A percentile compares a stretch with the other conserved stretches of the same genome.
Evolutionary conservation across 2,113 vertebrate genomes (phyloP).

Genomic region (Pristiophorus japonicus): DNA sequence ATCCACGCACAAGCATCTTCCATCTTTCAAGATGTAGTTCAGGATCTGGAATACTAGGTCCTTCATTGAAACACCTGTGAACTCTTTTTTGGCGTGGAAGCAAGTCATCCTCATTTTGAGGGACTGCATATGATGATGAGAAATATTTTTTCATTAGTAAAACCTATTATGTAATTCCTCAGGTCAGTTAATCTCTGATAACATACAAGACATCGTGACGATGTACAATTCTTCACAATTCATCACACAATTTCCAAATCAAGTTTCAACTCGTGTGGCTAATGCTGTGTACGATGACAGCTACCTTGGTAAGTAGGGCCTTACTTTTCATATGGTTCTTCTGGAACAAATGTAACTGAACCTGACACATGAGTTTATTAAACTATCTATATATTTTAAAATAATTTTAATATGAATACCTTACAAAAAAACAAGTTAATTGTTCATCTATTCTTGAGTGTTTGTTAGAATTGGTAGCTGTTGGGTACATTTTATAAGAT

Average conservation of each 20-base stretch:
- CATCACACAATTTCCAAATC: constrained; percentile 65
- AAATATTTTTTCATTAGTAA: background rate
- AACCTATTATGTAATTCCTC: constrained; percentile 42
- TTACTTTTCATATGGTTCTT: background rate
- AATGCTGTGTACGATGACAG: constrained; percentile 85
- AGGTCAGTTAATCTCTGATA: constrained; percentile 92
- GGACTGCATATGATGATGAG: no score
- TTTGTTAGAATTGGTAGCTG: background rate
- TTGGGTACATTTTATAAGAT: background rate
- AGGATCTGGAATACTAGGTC: no score
- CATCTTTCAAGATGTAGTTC: no score
- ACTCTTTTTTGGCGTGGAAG: no score
- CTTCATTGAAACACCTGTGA: no score
- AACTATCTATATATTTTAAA: background rate
- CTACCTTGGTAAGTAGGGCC: constrained; percentile 72
- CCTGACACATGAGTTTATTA: background rate
- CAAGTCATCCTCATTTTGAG: no score
- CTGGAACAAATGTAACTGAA: background rate
- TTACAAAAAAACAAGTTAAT: background rate
- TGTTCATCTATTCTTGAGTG: background rate
- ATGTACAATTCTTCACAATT: constrained; percentile 55
- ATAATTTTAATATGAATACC: background rate
- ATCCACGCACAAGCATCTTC: no score
- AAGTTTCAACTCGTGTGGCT: constrained; percentile 73
- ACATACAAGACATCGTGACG: constrained; percentile 75